Evolutionary conservation across 2,888 invertebrate species (phyloP).

Genomic region (Mellilla xanthometata): DNA sequence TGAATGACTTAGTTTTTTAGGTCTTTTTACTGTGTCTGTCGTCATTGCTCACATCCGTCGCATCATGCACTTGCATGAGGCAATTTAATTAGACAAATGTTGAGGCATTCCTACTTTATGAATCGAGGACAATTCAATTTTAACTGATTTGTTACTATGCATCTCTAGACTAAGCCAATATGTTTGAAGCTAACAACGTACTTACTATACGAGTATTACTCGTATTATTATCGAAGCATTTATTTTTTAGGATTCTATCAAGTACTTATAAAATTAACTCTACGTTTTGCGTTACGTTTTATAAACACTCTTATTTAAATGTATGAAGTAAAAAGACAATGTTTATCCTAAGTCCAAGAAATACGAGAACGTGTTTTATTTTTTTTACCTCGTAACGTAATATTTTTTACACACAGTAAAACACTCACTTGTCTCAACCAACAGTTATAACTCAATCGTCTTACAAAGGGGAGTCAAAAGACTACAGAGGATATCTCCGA

Average conservation of each 20-base stretch:
- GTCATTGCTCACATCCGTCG: slow-evolving; percentile 71
- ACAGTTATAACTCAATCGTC: not conserved
- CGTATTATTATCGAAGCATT: too few species aligned
- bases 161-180: not conserved
- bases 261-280: too few species aligned
- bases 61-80: slow-evolving; percentile 63
- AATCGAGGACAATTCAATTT: slow-evolving; percentile 33
- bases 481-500: slow-evolving; percentile 15
- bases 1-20: slow-evolving; percentile 36
- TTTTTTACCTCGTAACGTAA: too few species aligned
- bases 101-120: slow-evolving; percentile 38
- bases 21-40: slow-evolving; percentile 44
- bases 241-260: too few species aligned
- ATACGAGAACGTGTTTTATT: too few species aligned
- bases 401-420: too few species aligned
- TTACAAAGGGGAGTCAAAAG: slow-evolving; percentile 8
- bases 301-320: too few species aligned
- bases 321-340: too few species aligned
- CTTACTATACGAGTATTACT: too few species aligned
- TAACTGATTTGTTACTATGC: slow-evolving; percentile 30
- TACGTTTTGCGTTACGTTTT: too few species aligned
- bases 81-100: slow-evolving; percentile 66
- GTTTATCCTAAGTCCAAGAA: too few species aligned
- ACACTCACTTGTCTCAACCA: not conserved
- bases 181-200: too few species aligned